Evolutionary conservation across 2,888 invertebrate species (phyloP).

Genomic region (Aporophyla nigra): DNA sequence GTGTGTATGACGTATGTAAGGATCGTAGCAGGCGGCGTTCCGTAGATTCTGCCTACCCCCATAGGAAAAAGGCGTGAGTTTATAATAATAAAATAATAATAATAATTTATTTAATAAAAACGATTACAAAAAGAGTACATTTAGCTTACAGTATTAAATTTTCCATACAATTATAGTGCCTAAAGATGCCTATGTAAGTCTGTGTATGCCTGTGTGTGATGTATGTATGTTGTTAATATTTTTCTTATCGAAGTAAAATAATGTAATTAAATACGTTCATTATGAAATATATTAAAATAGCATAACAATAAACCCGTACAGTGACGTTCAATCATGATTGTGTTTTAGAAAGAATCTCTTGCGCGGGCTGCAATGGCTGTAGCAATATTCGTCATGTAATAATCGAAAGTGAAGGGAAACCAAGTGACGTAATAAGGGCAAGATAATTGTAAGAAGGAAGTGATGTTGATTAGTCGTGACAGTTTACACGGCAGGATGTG

Average conservation of each 20-base stretch:
- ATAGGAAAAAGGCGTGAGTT: too few species aligned
- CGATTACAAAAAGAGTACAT: too few species aligned
- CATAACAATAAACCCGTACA: neutral
- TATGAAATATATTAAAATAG: neutral
- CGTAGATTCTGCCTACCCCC: too few species aligned
- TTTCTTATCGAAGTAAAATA: constrained; percentile 10
- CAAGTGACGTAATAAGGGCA: constrained; percentile 29
- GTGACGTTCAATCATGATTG: neutral
- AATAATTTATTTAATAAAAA: too few species aligned
- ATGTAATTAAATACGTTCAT: neutral
- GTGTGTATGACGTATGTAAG: too few species aligned
- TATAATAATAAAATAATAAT: too few species aligned
- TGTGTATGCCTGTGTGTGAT: too few species aligned
- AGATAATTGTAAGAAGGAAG: constrained; percentile 28
- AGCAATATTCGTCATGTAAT: constrained; percentile 32
- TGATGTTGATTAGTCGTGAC: constrained; percentile 35
- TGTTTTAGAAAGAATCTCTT: neutral
- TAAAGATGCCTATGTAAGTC: too few species aligned
- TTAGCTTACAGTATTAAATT: too few species aligned
- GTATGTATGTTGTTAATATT: neutral
- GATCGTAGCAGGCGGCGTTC: too few species aligned
- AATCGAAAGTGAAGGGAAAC: constrained; percentile 30
- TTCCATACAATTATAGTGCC: too few species aligned
- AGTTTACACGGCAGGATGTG: constrained; percentile 41
- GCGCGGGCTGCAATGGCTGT: neutral